phyloP scores from a whole-genome alignment of 2,888 invertebrate species.

The Azorinus chamasolen region DNA sequence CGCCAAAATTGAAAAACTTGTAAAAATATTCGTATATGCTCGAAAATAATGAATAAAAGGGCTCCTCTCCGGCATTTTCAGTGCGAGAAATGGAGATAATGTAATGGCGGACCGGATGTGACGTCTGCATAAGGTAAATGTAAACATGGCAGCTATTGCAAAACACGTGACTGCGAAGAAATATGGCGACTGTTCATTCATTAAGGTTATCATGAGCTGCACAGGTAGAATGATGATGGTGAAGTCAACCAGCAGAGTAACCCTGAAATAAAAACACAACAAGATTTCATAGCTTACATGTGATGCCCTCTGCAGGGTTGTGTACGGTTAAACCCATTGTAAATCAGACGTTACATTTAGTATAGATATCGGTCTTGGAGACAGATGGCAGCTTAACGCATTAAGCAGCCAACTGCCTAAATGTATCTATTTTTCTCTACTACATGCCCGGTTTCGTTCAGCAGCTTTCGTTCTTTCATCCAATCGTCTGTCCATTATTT shows the following conservation, averaged over 20 bases:
- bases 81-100: conserved; percentile 15
- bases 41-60: conserved; percentile 69
- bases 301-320: not conserved
- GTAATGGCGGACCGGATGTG: not conserved
- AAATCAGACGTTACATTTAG: no score
- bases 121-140: not conserved
- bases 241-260: conserved; percentile 33
- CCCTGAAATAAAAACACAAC: conserved; percentile 31
- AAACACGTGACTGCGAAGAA: conserved; percentile 30
- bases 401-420: no score
- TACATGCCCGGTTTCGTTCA: no score
- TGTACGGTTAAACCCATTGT: not conserved
- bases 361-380: no score
- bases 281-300: not conserved
- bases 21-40: conserved; percentile 70
- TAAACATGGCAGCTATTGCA: conserved; percentile 6
- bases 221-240: conserved; percentile 41
- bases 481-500: no score
- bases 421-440: no score
- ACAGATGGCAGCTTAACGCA: no score
- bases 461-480: no score
- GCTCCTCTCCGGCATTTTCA: conserved; percentile 29
- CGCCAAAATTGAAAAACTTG: conserved; percentile 92
- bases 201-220: conserved; percentile 46
- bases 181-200: conserved; percentile 30